These are phyloP conservation scores for Actinernus sp. DNA, from an alignment of 92 coral and sea anemone species.

Conservation along the genomic window DNA sequence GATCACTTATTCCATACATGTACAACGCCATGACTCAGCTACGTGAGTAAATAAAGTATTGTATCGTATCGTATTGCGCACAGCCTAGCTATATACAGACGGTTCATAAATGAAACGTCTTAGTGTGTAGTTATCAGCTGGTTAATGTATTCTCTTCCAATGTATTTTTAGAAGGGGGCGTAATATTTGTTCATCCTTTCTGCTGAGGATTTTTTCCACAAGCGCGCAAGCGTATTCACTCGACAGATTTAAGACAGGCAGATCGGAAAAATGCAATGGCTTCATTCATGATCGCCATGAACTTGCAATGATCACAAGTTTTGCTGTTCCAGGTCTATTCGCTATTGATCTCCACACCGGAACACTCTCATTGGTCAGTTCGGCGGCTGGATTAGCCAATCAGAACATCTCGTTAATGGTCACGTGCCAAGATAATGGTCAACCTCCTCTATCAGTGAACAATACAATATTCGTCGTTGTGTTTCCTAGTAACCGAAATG, in stretches of 20 bases:
- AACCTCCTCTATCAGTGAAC: conserved; percentile 46
- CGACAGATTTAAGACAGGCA: neutral
- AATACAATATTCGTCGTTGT: conserved; percentile 46
- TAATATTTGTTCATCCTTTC: too few species aligned
- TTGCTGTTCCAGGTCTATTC: conserved; percentile 9
- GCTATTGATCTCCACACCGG: conserved; percentile 2
- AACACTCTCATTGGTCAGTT: conserved; percentile 17
- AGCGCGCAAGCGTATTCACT: too few species aligned
- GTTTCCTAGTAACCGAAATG: conserved; percentile 22
- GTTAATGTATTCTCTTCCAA: too few species aligned
- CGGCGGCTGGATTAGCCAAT: conserved; percentile 16
- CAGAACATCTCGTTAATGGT: conserved; percentile 28
- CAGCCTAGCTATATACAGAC: too few species aligned
- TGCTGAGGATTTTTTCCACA: too few species aligned
- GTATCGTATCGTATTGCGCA: too few species aligned
- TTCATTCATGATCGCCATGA: neutral
- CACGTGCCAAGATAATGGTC: conserved; percentile 62
- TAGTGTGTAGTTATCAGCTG: too few species aligned
- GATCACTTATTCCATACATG: too few species aligned
- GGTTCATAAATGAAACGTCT: too few species aligned
- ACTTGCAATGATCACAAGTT: neutral
- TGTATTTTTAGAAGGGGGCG: too few species aligned
- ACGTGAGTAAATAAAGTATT: too few species aligned
- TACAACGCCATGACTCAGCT: too few species aligned
- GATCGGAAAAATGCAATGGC: neutral